Evolutionary conservation across 2,888 invertebrate genomes (phyloP).

Genomic region (Athetis lepigone): DNA sequence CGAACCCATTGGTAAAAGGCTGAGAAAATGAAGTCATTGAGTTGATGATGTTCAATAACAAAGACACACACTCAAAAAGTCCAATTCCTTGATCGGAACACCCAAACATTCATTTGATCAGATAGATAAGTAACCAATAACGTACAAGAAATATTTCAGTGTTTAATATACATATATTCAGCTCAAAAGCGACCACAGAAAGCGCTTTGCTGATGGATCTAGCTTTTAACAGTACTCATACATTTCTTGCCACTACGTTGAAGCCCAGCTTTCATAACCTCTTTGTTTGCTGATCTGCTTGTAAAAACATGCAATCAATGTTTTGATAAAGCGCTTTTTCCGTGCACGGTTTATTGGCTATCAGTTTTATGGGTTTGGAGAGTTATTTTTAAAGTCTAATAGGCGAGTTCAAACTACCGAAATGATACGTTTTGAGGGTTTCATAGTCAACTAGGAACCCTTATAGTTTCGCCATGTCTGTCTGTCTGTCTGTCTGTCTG

Average conservation of each 20-base stretch:
- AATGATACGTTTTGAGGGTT: too few relatives aligned
- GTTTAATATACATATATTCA: conserved; percentile 70
- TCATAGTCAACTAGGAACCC: too few relatives aligned
- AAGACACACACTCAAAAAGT: too few relatives aligned
- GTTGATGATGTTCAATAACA: too few relatives aligned
- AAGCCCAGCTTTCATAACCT: conserved; percentile 64
- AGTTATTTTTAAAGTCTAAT: too few relatives aligned
- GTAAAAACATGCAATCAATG: conserved; percentile 68
- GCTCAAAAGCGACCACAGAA: conserved; percentile 68
- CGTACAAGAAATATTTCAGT: conserved; percentile 48
- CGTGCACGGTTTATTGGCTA: conserved; percentile 1
- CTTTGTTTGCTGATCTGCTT: conserved; percentile 74
- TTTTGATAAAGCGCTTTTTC: conserved; percentile 63
- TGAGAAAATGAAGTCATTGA: too few relatives aligned
- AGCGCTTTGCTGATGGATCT: conserved; percentile 71
- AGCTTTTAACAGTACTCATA: conserved; percentile 73
- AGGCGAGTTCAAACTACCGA: too few relatives aligned
- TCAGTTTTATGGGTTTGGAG: too few relatives aligned
- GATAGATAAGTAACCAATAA: conserved; percentile 8
- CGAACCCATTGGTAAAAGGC: too few relatives aligned
- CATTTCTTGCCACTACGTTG: conserved; percentile 68
- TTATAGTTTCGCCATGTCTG: too few relatives aligned
- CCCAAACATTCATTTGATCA: conserved; percentile 1
- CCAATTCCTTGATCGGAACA: too few relatives aligned
- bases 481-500: too few relatives aligned